Base-by-base conservation (phyloP, 2,113 vertebrate species). In the Lophotis ruficrista region DNA sequence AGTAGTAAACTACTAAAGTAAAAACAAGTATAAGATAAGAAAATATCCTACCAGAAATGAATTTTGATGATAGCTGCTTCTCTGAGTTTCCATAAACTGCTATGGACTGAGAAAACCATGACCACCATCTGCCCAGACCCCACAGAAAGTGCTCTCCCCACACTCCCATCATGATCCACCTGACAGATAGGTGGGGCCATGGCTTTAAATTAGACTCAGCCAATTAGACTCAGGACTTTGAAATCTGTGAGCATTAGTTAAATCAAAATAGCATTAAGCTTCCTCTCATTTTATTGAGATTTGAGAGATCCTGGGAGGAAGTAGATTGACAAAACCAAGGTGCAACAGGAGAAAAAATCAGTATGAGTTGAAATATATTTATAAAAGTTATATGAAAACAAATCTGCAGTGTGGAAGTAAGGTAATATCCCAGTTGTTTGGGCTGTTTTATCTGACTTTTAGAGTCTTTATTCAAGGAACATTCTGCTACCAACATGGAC, bases 51-150 rank as follows among this genome's bases (percentile, higher is more conserved):
- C 31, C 71, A 60, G 48, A 85, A 15, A 20, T n/a, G 9, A 83
- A 33, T 22, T 47, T 54, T 80, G 35, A 37, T 33, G 19, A 48
- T 13, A 75, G 8, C 9, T 66, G n/a, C 37, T 72, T 77, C 25
- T 71, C 45, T 13, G 20, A 80, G 17, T 23, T 61, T 70, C n/a
- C 60, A 31, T 5, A 17, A 68, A 23, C 9, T 50, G 12, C 19
- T 25, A 1, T 1, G 0, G 11, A 31, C 18, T 31, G 47, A 87
- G 47, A 12, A 50, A 72, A 66, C 27, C 30, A 24, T 31, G 30
- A 2, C 76, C 48, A 19, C 16, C n/a, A 20, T 2, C 4, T 4
- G 2, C 8, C 17, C 54, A 58, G 2, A 24, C 20, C 30, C 31
- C 16, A 6, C 17, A 19, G 5, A 30, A 84, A 57, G 6, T 9